Conservation (phyloP, 2,113 vertebrate genomes). For the Camelus bactrianus region DNA sequence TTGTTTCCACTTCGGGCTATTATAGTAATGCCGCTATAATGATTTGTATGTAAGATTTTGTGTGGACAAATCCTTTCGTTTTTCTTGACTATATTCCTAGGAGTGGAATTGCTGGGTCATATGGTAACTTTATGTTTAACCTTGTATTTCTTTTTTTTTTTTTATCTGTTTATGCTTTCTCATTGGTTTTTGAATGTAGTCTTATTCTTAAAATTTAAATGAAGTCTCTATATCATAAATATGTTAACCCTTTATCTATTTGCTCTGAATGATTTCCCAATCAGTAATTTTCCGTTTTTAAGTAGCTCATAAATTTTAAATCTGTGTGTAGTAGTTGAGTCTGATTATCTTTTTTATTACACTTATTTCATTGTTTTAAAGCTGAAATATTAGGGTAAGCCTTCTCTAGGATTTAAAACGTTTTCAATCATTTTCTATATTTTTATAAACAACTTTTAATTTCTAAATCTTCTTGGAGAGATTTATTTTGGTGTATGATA, state of each 20-base stretch:
- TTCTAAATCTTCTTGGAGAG: not conserved
- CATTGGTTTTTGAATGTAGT: not conserved
- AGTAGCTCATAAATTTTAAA: conserved; percentile 44
- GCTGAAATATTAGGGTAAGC: not conserved
- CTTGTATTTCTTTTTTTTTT: not conserved
- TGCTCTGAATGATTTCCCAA: not conserved
- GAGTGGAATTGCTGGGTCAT: not conserved
- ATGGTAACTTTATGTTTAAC: not conserved
- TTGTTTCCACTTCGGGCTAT: not conserved
- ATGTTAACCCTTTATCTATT: conserved; percentile 19
- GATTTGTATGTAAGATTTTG: not conserved
- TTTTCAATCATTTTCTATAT: not conserved
- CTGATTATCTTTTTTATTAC: not conserved
- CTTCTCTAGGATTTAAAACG: not conserved
- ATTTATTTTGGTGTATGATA: conserved; percentile 13
- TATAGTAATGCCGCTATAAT: not conserved
- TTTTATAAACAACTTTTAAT: not conserved
- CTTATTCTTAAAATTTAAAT: conserved; percentile 15
- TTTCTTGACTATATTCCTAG: not conserved
- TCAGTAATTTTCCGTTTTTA: conserved; percentile 55
- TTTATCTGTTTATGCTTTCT: not conserved
- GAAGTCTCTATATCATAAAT: not conserved
- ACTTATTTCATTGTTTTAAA: conserved; percentile 42
- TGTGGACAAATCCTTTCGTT: not conserved
- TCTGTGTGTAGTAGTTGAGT: not conserved